Base-by-base conservation (phyloP, 2,797 vertebrate genomes). In the Hoplostethus mediterraneus region DNA sequence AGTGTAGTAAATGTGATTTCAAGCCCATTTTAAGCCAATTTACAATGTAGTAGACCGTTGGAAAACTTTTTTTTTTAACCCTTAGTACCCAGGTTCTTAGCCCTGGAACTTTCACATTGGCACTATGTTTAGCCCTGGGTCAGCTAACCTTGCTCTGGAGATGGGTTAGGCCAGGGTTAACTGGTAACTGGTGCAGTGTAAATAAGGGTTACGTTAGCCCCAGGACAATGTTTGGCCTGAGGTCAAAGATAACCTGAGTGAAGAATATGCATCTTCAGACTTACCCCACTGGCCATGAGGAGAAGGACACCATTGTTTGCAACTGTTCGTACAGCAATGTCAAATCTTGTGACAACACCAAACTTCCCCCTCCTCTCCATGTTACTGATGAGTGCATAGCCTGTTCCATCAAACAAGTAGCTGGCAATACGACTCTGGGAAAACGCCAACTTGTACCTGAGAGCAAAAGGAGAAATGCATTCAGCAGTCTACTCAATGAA, bases 341-440 rank as follows among this genome's bases (percentile, higher is more conserved):
- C 97, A 90, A 99, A 99, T 73, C 98, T 95, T 47, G 96, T 99
- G 79, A 99, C 97, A 2, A 96, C 93, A 28, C 96, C 95, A 74
- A 98, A 97, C 67, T 93, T 96, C 31, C 96, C 96, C 63, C 97
- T 95, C 79, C 94, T 95, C 44, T 97, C 96, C 51, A 99, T 97
- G 56, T 98, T 94, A 60, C 90, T 96, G 79, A 98, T 95, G 67
- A 98, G 90, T 0, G 97, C 97, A 2, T 96, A 99, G 66, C 98
- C 97, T 3, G 94, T 96, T 47, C 98, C 98, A 63, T 99, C 98
- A 71, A 99, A 99, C 90, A 97, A 95, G 82, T 98, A 99, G 87
- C 96, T 99, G 54, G 96, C 94, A 33, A 97, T 94, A 10, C 97
- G 95, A 54, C 96, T 98, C 92, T 97, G 97, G 48, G 97, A 97